Evolutionary conservation across 35 echinoderm and acorn worm species (phyloP).

Genomic region (Apostichopus japonicus): DNA sequence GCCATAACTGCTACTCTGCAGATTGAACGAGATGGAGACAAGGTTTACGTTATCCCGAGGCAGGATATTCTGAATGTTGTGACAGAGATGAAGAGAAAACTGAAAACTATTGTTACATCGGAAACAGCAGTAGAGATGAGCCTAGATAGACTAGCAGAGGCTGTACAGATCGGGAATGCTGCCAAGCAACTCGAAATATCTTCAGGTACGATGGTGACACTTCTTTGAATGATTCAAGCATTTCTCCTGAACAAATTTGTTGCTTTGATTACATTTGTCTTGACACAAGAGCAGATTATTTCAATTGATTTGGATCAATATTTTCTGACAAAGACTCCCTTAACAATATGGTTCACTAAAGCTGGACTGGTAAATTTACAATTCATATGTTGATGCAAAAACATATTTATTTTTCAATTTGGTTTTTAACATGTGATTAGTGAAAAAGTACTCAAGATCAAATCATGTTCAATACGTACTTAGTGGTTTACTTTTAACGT

Average conservation of each 20-base stretch:
- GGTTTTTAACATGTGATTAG: too few species aligned
- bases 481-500: too few species aligned
- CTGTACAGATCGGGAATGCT: slow-evolving; percentile 51
- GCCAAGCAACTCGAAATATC: slow-evolving; percentile 33
- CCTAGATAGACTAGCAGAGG: slow-evolving; percentile 50
- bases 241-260: too few species aligned
- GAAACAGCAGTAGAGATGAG: neutral
- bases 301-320: neutral
- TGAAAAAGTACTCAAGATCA: too few species aligned
- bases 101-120: neutral
- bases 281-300: neutral
- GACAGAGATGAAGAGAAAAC: slow-evolving; percentile 33
- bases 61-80: slow-evolving; percentile 23
- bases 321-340: too few species aligned
- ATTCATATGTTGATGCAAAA: too few species aligned
- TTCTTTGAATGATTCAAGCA: too few species aligned
- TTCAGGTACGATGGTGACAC: neutral
- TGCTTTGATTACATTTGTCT: neutral
- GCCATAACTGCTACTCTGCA: neutral
- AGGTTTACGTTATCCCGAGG: slow-evolving; percentile 1
- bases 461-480: too few species aligned
- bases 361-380: too few species aligned
- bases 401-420: too few species aligned
- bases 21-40: neutral
- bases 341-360: too few species aligned